Conservation (phyloP, 2,888 invertebrate species). For the Hymenopus coronatus region DNA sequence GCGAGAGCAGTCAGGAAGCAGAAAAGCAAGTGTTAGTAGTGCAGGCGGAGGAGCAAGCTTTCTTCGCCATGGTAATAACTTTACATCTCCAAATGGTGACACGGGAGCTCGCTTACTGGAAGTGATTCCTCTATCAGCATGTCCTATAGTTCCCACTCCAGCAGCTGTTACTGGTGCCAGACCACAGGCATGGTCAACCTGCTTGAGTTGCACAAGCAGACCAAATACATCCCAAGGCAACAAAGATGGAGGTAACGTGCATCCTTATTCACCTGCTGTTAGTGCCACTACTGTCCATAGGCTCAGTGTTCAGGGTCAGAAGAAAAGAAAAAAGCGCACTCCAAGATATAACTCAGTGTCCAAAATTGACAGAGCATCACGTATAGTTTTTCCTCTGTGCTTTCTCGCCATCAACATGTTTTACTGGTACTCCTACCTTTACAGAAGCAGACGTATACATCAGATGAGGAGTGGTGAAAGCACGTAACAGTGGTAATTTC, state of each 20-base stretch:
- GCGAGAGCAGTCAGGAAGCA: background rate
- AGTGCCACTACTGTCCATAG: constrained; percentile 26
- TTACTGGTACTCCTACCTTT: constrained; percentile 74
- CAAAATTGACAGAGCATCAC: constrained; percentile 71
- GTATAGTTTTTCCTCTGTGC: constrained; percentile 72
- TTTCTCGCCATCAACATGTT: constrained; percentile 73
- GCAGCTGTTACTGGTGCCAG: background rate
- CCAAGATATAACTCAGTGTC: constrained; percentile 76
- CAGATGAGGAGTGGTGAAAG: background rate
- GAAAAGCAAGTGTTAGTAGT: background rate
- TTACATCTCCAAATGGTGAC: constrained; percentile 25
- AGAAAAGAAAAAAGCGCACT: constrained; percentile 47
- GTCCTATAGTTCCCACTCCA: constrained; percentile 10
- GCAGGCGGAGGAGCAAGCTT: background rate
- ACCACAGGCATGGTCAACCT: constrained; percentile 19
- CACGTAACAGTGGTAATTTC: background rate
- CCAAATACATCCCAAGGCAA: constrained; percentile 17
- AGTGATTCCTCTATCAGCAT: constrained; percentile 59
- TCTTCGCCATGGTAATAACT: background rate
- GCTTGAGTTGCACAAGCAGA: background rate
- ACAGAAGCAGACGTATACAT: constrained; percentile 22
- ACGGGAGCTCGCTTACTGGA: constrained; percentile 47
- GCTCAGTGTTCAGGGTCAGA: constrained; percentile 31
- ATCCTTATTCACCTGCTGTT: background rate
- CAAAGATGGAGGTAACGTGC: background rate